A percentile compares a stretch with the other conserved stretches of the same genome.
These are phyloP conservation scores for Sebastes miniatus DNA, from an alignment of 2,797 vertebrate genomes.

Conservation along the genomic window DNA sequence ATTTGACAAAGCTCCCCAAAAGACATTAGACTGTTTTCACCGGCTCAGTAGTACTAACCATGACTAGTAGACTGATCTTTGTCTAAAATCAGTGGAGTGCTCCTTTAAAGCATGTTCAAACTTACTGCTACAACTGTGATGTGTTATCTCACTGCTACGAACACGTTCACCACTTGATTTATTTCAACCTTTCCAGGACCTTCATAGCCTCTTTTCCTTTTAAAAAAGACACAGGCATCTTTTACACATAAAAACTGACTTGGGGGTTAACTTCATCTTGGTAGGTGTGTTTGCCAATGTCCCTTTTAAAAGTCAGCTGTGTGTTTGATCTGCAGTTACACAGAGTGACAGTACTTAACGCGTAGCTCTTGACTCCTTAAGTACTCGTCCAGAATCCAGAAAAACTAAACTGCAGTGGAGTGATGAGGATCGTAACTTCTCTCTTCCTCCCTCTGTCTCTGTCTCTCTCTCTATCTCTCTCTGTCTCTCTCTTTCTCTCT, in stretches of 20 bases:
- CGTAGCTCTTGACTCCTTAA: conserved; percentile 54
- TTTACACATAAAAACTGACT: conserved; percentile 45
- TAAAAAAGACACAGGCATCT: conserved; percentile 41
- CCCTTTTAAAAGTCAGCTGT: conserved; percentile 44
- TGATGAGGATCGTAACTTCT: conserved; percentile 72
- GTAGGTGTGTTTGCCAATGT: conserved; percentile 60
- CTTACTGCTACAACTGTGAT: neutral
- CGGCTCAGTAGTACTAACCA: neutral
- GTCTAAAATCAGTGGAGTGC: conserved; percentile 9
- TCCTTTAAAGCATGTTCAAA: neutral
- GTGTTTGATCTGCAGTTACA: conserved; percentile 51
- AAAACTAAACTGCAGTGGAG: conserved; percentile 81
- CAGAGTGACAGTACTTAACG: conserved; percentile 55
- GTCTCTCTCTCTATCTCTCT: conserved; percentile 33
- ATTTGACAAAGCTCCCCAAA: neutral
- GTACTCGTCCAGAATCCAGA: conserved; percentile 63
- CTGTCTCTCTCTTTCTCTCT: conserved; percentile 50
- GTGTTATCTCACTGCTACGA: neutral
- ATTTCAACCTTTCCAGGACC: conserved; percentile 55
- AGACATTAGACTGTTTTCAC: neutral
- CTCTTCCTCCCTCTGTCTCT: conserved; percentile 41
- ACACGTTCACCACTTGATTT: neutral
- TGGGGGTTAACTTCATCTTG: conserved; percentile 32
- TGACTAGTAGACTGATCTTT: neutral
- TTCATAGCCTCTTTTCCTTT: conserved; percentile 67